Evolutionary conservation across 2,113 vertebrate species (phyloP).

Genomic region (Cheilinus undulatus): DNA sequence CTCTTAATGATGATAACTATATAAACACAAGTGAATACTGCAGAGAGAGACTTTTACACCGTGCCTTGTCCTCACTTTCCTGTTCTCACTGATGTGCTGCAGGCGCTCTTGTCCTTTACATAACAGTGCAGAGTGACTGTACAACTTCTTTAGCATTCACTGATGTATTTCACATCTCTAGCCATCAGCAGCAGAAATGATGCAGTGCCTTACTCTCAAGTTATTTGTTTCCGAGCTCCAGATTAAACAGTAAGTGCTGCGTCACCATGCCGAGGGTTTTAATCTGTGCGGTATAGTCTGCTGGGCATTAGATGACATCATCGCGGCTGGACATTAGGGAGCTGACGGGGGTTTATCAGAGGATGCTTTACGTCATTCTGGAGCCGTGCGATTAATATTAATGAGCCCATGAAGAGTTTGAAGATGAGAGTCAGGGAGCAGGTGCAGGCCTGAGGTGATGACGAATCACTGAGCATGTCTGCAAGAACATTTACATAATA

Average conservation of each 20-base stretch:
- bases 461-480: slow-evolving; percentile 17
- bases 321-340: not conserved
- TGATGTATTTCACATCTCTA: not conserved
- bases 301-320: slow-evolving; percentile 38
- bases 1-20: not conserved
- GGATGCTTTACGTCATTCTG: slow-evolving; percentile 9
- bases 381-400: slow-evolving; percentile 24
- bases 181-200: not conserved
- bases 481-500: slow-evolving; percentile 46
- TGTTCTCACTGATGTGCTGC: not conserved
- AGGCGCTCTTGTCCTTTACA: slow-evolving; percentile 19
- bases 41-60: not conserved
- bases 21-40: not conserved
- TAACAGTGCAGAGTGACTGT: slow-evolving; percentile 1
- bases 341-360: slow-evolving; percentile 30
- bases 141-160: not conserved
- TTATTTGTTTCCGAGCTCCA: not conserved
- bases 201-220: not conserved
- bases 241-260: not conserved
- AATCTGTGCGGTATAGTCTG: slow-evolving; percentile 32
- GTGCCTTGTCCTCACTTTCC: not conserved
- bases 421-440: slow-evolving; percentile 43
- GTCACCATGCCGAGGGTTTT: slow-evolving; percentile 5
- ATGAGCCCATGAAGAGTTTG: slow-evolving; percentile 18
- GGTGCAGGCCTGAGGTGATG: slow-evolving; percentile 47